phyloP scores from a whole-genome alignment of 2,797 vertebrate species.

The Philypnodon macrostomus region DNA sequence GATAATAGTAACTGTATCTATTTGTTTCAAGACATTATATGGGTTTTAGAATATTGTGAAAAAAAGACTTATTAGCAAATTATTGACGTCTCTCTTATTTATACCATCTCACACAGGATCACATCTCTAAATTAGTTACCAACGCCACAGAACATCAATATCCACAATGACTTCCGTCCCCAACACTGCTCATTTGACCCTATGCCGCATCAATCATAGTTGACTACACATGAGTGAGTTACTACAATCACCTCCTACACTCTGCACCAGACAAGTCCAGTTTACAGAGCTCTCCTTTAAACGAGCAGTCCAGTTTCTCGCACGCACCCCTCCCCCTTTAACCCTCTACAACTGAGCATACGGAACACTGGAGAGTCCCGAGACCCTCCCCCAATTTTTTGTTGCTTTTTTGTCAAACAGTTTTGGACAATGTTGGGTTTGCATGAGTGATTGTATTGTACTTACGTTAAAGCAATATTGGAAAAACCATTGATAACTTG shows the following conservation, averaged over 20 bases:
- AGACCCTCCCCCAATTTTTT: conserved; percentile 12
- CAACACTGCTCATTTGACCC: conserved; percentile 23
- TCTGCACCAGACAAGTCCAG: conserved; percentile 20
- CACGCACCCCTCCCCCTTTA: conserved; percentile 11
- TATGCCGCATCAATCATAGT: conserved; percentile 26
- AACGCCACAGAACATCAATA: not conserved
- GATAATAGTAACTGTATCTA: too few relatives aligned
- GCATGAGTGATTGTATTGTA: not conserved
- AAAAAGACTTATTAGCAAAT: too few relatives aligned
- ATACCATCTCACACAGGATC: too few relatives aligned
- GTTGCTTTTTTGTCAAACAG: too few relatives aligned
- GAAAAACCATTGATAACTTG: too few relatives aligned
- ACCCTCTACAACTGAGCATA: conserved; percentile 7
- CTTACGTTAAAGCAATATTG: too few relatives aligned
- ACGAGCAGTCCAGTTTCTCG: conserved; percentile 27
- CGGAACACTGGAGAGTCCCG: conserved; percentile 33
- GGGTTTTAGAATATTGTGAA: too few relatives aligned
- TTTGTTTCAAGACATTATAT: too few relatives aligned
- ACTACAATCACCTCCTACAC: conserved; percentile 38
- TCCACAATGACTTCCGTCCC: not conserved
- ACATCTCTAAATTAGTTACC: not conserved
- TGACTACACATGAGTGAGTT: conserved; percentile 46
- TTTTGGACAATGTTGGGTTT: conserved; percentile 5
- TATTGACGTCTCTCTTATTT: too few relatives aligned
- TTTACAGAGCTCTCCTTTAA: conserved; percentile 25